Evolutionary conservation across 23 tunicate genomes (phyloP).

Genomic region (Halocynthia roretzi): DNA sequence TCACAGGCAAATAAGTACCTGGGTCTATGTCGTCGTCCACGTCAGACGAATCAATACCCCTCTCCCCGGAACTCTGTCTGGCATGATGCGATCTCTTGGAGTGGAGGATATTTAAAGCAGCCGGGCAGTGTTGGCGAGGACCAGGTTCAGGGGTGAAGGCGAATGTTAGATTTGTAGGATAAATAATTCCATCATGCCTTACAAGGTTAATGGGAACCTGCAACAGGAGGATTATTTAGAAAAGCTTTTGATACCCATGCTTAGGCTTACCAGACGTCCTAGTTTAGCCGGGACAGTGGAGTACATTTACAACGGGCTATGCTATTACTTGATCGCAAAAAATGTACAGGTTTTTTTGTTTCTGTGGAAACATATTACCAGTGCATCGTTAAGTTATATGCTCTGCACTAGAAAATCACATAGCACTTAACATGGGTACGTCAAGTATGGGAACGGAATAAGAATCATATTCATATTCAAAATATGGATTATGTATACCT

Average conservation of each 20-base stretch:
- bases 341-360: no score
- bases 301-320: no score
- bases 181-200: conserved; percentile 83
- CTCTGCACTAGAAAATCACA: no score
- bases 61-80: background rate
- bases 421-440: no score
- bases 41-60: background rate
- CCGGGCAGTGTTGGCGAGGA: conserved; percentile 71
- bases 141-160: conserved; percentile 89
- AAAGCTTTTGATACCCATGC: background rate
- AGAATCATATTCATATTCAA: no score
- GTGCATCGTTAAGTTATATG: no score
- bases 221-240: background rate
- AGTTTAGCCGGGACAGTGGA: no score
- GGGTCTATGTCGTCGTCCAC: conserved; percentile 1
- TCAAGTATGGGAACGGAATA: no score
- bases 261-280: no score
- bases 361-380: no score
- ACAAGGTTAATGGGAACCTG: conserved; percentile 94
- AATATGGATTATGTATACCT: conserved; percentile 12
- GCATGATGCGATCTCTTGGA: background rate
- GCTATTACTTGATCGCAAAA: no score
- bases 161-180: conserved; percentile 73
- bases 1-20: conserved; percentile 5
- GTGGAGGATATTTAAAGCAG: conserved; percentile 39